Evolutionary conservation across 2,797 vertebrate genomes (phyloP).

Genomic region (Columba guinea): DNA sequence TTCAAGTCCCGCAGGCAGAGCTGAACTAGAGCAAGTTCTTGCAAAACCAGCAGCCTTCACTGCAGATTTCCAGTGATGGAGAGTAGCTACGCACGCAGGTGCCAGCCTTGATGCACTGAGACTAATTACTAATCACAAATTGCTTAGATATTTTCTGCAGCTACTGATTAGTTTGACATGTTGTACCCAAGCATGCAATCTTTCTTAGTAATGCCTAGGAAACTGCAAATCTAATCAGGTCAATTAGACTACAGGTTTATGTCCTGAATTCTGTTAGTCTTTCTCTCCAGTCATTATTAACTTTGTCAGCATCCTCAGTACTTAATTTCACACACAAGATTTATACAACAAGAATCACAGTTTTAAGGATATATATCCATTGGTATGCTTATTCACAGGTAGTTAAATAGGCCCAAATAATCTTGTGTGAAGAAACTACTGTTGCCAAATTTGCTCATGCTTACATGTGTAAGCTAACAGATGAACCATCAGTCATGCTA

Average conservation of each 20-base stretch:
- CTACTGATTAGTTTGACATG: neutral
- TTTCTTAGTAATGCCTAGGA: neutral
- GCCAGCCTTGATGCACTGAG: neutral
- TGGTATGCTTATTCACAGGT: neutral
- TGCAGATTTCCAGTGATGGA: neutral
- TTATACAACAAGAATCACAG: neutral
- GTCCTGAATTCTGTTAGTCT: neutral
- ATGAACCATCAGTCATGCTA: neutral
- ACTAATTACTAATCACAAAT: neutral
- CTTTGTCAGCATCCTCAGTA: neutral
- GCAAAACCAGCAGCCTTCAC: neutral
- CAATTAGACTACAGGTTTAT: neutral
- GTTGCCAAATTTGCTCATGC: neutral
- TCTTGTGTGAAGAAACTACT: neutral
- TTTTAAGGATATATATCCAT: neutral
- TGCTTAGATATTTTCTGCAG: neutral
- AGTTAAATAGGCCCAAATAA: neutral
- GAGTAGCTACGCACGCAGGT: neutral
- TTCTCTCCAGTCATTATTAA: neutral
- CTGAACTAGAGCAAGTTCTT: neutral
- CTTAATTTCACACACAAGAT: neutral
- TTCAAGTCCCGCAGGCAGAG: neutral
- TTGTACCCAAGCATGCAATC: neutral
- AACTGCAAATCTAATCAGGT: neutral
- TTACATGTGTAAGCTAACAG: neutral